Evolutionary conservation across 2,888 invertebrate species (phyloP).

Genomic region (Pristionchus entomophagus): DNA sequence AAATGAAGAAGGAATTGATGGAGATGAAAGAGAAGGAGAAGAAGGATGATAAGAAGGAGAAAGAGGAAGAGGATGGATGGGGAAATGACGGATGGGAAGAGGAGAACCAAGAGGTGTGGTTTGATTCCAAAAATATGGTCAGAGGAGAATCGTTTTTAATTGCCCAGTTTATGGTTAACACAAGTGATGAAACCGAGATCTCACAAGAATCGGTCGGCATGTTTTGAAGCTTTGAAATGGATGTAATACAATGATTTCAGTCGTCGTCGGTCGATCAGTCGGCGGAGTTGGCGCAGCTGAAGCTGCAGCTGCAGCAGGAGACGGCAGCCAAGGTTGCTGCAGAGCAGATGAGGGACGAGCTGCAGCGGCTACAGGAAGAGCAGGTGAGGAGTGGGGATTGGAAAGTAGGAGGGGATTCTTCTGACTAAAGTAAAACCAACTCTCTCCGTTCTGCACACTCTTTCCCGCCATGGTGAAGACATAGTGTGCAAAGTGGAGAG

Average conservation of each 20-base stretch:
- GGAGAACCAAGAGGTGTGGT: background rate
- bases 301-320: background rate
- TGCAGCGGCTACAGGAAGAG: background rate
- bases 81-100: background rate
- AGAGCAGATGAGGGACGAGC: no score
- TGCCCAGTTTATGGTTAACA: no score
- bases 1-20: background rate
- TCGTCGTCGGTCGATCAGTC: background rate
- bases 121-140: no score
- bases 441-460: no score
- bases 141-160: no score
- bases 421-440: no score
- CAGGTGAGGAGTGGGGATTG: background rate
- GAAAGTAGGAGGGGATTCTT: slow-evolving; percentile 10
- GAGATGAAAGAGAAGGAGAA: background rate
- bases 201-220: background rate
- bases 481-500: no score
- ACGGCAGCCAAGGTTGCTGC: no score
- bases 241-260: background rate
- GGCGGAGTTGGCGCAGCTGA: background rate
- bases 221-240: background rate
- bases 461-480: no score
- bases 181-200: background rate
- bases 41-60: background rate
- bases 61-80: background rate